Percentiles rank a stretch among this genome's conserved stretches.
These are phyloP conservation scores for Synaphobranchus kaupii DNA, from an alignment of 2,797 vertebrate genomes.

Conservation along the genomic window DNA sequence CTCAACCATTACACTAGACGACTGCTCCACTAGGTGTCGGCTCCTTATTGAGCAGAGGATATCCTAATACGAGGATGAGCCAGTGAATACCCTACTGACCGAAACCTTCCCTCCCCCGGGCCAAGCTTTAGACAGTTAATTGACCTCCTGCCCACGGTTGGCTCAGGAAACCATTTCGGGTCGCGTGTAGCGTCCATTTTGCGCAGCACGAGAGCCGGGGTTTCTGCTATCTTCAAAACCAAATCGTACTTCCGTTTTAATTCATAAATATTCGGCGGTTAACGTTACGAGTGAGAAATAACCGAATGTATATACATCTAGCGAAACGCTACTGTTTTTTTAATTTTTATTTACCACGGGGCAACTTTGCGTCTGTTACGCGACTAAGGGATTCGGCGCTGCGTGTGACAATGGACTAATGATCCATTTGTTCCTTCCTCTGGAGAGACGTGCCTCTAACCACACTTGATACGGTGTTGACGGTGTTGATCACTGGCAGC, in stretches of 20 bases:
- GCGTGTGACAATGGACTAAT: neutral
- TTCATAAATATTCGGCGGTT: neutral
- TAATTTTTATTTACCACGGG: neutral
- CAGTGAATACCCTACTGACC: neutral
- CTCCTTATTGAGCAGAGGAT: neutral
- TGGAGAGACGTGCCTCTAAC: conserved; percentile 3
- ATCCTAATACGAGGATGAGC: neutral
- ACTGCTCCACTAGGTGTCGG: neutral
- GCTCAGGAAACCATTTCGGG: neutral
- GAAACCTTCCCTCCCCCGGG: neutral
- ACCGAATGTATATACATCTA: neutral
- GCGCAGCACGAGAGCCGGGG: neutral
- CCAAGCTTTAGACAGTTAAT: neutral
- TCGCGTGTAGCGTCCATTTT: neutral
- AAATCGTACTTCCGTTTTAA: neutral
- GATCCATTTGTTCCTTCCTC: neutral
- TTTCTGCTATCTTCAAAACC: neutral
- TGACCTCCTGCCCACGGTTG: neutral
- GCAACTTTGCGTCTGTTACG: neutral
- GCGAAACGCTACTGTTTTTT: neutral
- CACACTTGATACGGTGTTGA: neutral
- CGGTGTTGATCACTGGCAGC: conserved; percentile 15
- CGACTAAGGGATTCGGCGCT: neutral
- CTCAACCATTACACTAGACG: no score
- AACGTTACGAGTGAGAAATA: neutral